Evolutionary conservation across 2,888 invertebrate species (phyloP).

Genomic region (Drosophila demipolita): DNA sequence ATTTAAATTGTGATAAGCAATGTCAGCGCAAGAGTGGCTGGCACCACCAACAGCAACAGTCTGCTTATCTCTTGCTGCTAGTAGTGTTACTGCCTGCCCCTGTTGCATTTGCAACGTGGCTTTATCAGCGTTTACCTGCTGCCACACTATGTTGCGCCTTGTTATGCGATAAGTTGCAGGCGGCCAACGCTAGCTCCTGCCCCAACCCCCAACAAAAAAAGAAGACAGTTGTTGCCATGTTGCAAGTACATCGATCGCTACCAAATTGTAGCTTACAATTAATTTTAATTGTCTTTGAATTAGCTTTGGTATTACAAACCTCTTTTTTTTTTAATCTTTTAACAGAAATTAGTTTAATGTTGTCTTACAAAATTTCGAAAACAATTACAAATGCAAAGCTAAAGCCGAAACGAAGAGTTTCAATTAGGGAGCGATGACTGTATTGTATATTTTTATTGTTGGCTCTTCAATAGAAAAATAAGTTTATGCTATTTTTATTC

Average conservation of each 20-base stretch:
- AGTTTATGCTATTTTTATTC: slow-evolving; percentile 64
- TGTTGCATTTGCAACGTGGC: slow-evolving; percentile 23
- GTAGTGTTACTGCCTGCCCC: slow-evolving; percentile 1
- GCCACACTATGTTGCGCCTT: slow-evolving; percentile 57
- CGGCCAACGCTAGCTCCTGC: slow-evolving; percentile 22
- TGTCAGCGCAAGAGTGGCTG: slow-evolving; percentile 48
- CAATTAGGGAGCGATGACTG: not conserved
- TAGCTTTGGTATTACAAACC: not conserved
- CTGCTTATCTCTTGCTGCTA: slow-evolving; percentile 57
- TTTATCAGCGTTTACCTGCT: slow-evolving; percentile 61
- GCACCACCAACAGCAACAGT: slow-evolving; percentile 19
- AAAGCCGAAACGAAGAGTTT: not conserved
- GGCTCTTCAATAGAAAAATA: slow-evolving; percentile 39
- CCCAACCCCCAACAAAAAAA: not conserved
- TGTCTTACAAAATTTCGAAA: not conserved
- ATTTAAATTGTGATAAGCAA: slow-evolving; percentile 75
- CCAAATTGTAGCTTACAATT: not conserved
- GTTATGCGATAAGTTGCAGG: slow-evolving; percentile 38
- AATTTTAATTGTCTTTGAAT: not conserved
- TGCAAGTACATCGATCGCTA: not conserved
- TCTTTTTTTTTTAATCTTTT: not conserved
- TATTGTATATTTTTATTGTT: slow-evolving; percentile 11
- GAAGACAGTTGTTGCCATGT: not conserved
- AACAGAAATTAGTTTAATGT: not conserved
- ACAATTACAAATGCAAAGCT: not conserved